Evolutionary conservation across 2,113 vertebrate species (phyloP).

Genomic region (Cyprinodon variegatus): DNA sequence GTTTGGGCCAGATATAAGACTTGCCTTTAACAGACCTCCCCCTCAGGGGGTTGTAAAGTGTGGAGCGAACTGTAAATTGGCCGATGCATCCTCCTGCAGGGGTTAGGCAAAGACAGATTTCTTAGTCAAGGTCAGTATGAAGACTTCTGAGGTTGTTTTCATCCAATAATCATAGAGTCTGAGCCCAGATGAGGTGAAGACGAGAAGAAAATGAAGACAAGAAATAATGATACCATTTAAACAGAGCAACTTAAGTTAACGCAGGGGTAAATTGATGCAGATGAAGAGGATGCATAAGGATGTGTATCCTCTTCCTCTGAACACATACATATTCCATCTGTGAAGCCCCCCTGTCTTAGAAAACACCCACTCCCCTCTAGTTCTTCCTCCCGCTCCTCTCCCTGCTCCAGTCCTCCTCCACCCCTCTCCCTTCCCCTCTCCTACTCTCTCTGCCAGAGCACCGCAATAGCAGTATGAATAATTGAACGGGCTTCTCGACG

Average conservation of each 20-base stretch:
- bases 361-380: slow-evolving; percentile 32
- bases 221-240: slow-evolving; percentile 28
- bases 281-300: not conserved
- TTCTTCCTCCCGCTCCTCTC: not conserved
- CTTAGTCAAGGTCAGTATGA: slow-evolving; percentile 44
- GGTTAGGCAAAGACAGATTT: slow-evolving; percentile 19
- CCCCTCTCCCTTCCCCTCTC: not conserved
- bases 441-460: slow-evolving; percentile 41
- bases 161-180: not conserved
- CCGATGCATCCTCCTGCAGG: slow-evolving; percentile 26
- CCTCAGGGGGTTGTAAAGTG: not conserved
- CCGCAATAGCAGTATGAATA: slow-evolving; percentile 78
- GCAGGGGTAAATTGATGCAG: slow-evolving; percentile 7
- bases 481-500: slow-evolving; percentile 70
- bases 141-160: slow-evolving; percentile 2
- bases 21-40: slow-evolving; percentile 2
- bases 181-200: not conserved
- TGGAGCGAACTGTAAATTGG: slow-evolving; percentile 27
- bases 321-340: slow-evolving; percentile 58
- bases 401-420: slow-evolving; percentile 3
- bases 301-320: slow-evolving; percentile 20
- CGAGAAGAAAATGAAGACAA: not conserved
- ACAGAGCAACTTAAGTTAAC: slow-evolving; percentile 17
- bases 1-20: slow-evolving; percentile 12
- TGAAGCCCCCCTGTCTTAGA: slow-evolving; percentile 48